These are phyloP conservation scores for Parapsyche elsis DNA, from an alignment of 1,140 invertebrate genomes.

Conservation along the genomic window DNA sequence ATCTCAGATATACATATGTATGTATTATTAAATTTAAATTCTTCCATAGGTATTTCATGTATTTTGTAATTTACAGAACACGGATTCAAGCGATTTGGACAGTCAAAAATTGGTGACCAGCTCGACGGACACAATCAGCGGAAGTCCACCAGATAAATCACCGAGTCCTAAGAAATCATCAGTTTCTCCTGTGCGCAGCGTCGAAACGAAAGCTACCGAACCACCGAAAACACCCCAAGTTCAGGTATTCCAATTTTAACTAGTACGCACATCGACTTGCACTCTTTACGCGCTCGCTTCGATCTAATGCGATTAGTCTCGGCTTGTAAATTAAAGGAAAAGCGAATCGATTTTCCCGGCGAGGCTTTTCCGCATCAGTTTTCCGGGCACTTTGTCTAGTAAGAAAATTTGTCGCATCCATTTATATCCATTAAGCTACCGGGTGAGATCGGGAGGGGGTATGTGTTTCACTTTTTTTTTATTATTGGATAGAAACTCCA, in stretches of 20 bases:
- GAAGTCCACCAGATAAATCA: slow-evolving; percentile 40
- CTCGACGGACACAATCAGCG: slow-evolving; percentile 49
- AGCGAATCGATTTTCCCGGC: slow-evolving; percentile 29
- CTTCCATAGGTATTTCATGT: not conserved
- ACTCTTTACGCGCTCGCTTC: not conserved
- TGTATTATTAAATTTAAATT: not conserved
- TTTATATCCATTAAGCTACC: slow-evolving; percentile 43
- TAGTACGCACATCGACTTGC: not conserved
- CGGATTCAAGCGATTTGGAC: slow-evolving; percentile 52
- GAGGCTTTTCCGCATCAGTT: slow-evolving; percentile 37
- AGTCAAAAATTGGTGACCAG: slow-evolving; percentile 54
- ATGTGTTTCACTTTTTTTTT: slow-evolving; percentile 7
- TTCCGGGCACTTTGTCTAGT: slow-evolving; percentile 39
- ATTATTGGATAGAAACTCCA: slow-evolving; percentile 4
- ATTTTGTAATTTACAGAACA: slow-evolving; percentile 43
- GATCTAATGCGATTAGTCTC: slow-evolving; percentile 25
- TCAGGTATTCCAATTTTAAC: slow-evolving; percentile 40
- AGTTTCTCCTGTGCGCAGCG: not conserved
- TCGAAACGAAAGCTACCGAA: slow-evolving; percentile 36
- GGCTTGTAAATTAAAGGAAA: slow-evolving; percentile 31
- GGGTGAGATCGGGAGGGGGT: not conserved
- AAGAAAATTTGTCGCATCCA: slow-evolving; percentile 44
- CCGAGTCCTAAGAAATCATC: slow-evolving; percentile 31
- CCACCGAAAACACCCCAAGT: slow-evolving; percentile 49
- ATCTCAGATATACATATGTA: not conserved